phyloP scores from a whole-genome alignment of 1,140 invertebrate genomes.

The Leptestheria dahalacensis region DNA sequence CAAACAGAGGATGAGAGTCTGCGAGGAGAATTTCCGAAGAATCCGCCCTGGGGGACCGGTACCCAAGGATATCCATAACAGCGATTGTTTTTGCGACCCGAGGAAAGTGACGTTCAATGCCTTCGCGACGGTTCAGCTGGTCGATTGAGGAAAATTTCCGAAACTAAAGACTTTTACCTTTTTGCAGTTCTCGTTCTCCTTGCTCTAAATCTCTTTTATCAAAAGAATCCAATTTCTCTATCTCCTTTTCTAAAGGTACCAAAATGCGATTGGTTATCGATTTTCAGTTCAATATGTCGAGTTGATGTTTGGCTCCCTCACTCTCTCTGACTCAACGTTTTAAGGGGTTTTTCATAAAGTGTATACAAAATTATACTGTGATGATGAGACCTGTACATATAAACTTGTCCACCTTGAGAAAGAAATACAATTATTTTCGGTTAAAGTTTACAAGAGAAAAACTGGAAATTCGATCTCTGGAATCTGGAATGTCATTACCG shows the following conservation, averaged over 20 bases:
- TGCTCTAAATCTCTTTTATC: background rate
- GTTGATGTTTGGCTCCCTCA: background rate
- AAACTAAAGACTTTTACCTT: background rate
- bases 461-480: too few relatives aligned
- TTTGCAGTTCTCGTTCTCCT: too few relatives aligned
- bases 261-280: background rate
- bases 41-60: background rate
- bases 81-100: background rate
- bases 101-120: constrained; percentile 17
- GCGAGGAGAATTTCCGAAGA: background rate
- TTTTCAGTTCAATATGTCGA: background rate
- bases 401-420: too few relatives aligned
- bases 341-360: too few relatives aligned
- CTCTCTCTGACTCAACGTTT: too few relatives aligned
- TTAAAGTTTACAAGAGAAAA: too few relatives aligned
- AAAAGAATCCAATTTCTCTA: background rate
- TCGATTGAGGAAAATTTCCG: constrained; percentile 3
- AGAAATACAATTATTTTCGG: too few relatives aligned
- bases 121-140: constrained; percentile 17
- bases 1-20: background rate
- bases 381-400: too few relatives aligned
- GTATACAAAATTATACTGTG: too few relatives aligned
- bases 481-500: too few relatives aligned
- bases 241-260: background rate
- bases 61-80: background rate